A percentile compares a stretch with the other conserved stretches of the same genome.
Conservation (phyloP, 1,140 invertebrate species). For the Diploscapter pachys region DNA sequence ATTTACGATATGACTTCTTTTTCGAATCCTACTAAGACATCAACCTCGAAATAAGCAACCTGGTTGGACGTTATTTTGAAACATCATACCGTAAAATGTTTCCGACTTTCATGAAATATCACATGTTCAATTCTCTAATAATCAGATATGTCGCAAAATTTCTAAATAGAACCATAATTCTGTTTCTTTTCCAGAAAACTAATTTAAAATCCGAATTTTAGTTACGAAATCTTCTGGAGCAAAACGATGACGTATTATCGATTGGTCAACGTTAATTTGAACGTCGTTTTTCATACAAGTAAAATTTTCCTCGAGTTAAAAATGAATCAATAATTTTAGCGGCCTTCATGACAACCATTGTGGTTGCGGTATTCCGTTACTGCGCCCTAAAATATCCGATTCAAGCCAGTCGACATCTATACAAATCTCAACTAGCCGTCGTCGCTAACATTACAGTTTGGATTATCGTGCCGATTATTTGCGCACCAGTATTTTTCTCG, state of each 20-base stretch:
- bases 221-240: conserved; percentile 30
- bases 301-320: background rate
- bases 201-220: background rate
- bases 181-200: background rate
- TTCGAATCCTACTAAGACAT: no score
- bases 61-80: no score
- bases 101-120: no score
- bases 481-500: conserved; percentile 41
- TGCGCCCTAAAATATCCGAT: conserved; percentile 35
- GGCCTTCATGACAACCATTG: conserved; percentile 41
- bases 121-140: no score
- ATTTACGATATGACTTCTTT: no score
- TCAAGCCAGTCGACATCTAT: conserved; percentile 42
- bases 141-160: background rate
- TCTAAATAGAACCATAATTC: background rate
- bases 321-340: conserved; percentile 24
- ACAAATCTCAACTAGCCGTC: conserved; percentile 27
- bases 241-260: conserved; percentile 29
- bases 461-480: conserved; percentile 41
- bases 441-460: conserved; percentile 28
- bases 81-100: no score
- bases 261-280: conserved; percentile 41
- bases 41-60: no score
- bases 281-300: conserved; percentile 43
- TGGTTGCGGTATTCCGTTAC: conserved; percentile 40